Conservation (phyloP, 2,888 invertebrate species). For the Caenorhabditis afra region DNA sequence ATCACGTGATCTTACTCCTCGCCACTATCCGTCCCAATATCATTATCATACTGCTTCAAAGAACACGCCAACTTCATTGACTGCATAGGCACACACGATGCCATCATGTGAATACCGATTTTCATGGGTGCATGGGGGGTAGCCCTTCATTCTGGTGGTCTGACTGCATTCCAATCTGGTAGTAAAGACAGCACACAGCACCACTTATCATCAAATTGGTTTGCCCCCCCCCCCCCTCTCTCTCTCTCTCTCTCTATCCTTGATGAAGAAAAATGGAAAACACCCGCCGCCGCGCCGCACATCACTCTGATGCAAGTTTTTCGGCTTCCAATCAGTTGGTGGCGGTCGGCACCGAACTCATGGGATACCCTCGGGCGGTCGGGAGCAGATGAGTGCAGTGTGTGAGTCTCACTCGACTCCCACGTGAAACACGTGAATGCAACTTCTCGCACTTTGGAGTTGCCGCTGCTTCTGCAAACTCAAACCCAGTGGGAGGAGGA, state of each 20-base stretch:
- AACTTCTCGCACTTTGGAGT: too few relatives aligned
- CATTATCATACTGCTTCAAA: conserved; percentile 36
- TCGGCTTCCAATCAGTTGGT: conserved; percentile 10
- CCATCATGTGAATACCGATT: conserved; percentile 42
- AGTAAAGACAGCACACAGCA: conserved; percentile 30
- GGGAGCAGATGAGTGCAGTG: conserved; percentile 23
- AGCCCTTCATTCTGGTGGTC: conserved; percentile 6
- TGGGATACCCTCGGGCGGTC: conserved; percentile 10
- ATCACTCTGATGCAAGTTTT: conserved; percentile 44
- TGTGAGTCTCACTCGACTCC: too few relatives aligned
- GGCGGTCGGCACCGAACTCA: conserved; percentile 8
- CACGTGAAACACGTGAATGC: conserved; percentile 49
- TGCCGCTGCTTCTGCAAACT: conserved; percentile 17
- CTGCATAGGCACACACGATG: conserved; percentile 17
- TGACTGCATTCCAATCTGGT: conserved; percentile 1
- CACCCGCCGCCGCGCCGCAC: conserved; percentile 5
- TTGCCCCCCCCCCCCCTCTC: background rate
- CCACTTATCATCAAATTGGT: background rate
- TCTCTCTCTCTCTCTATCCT: conserved; percentile 5
- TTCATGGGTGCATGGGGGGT: conserved; percentile 24
- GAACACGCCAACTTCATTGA: conserved; percentile 24
- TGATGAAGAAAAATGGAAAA: conserved; percentile 22
- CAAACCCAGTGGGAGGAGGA: background rate
- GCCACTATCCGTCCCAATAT: conserved; percentile 12
- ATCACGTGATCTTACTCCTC: conserved; percentile 46